Evolutionary conservation across 1,140 invertebrate species (phyloP).

Genomic region (Gryon sp.): DNA sequence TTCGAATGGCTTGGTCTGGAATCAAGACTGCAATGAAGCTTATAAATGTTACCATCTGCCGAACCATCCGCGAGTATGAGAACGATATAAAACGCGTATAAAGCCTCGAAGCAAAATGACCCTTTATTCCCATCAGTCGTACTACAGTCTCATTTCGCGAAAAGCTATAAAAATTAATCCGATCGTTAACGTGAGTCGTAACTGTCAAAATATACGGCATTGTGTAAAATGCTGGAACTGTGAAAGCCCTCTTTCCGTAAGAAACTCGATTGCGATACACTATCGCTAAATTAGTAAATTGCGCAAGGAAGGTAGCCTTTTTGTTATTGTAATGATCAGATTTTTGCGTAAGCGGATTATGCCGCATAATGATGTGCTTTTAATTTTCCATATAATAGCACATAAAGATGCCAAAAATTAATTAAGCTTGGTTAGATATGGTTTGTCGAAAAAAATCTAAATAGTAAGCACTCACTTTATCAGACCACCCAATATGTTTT

Average conservation of each 20-base stretch:
- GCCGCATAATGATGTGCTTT: conserved; percentile 29
- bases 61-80: conserved; percentile 36
- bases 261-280: conserved; percentile 42
- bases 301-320: conserved; percentile 7
- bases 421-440: conserved; percentile 17
- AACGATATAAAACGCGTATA: conserved; percentile 64
- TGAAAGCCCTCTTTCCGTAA: conserved; percentile 53
- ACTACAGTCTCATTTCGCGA: conserved; percentile 69
- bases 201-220: conserved; percentile 74
- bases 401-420: conserved; percentile 49
- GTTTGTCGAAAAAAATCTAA: conserved; percentile 17
- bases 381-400: conserved; percentile 32
- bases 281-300: conserved; percentile 39
- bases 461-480: conserved; percentile 25
- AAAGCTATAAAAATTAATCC: conserved; percentile 75
- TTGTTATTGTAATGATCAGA: conserved; percentile 15
- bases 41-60: conserved; percentile 53
- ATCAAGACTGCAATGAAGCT: conserved; percentile 30
- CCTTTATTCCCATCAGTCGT: conserved; percentile 38
- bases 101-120: conserved; percentile 58
- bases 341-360: conserved; percentile 34
- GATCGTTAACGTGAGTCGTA: conserved; percentile 74
- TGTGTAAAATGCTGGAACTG: conserved; percentile 58
- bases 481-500: conserved; percentile 18
- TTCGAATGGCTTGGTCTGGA: conserved; percentile 12